Evolutionary conservation across 92 coral and sea anemone genomes (phyloP), one percentile per base, ranked within the genome.

Genomic region (Bergia puertoricense): DNA sequence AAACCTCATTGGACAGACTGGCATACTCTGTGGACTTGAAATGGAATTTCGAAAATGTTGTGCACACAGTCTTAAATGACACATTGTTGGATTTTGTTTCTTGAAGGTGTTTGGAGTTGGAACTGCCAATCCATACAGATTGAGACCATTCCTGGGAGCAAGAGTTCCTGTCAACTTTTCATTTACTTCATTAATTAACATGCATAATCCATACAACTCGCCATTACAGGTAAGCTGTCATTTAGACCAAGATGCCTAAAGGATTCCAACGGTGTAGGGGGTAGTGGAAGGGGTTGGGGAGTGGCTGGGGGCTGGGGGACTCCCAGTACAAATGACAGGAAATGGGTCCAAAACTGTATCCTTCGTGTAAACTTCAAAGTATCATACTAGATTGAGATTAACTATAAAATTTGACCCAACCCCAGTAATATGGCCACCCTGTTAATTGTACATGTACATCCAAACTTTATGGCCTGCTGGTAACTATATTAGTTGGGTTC

Each of bases 91-190:
- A 16, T 74, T 68, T 69, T 40, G 15, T 57, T 80, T 79, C 7
- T 83, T 86, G 39, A 77, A 97, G 99, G 99, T 97, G 85, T 96
- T 94, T 97, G 99, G 99, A 74, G 96, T 93, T 76, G 99, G 99
- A 42, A 85, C 93, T 78, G 93, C 98, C 50, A 97, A 97, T 89
- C 99, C 99, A 8, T 97, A 95, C 97, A 95, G 99, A 95, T 88
- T 97, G 85, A 93, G 99, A 67, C 99, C 99, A 44, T 97, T 95
- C 80, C 88, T 97, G 43, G 98, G 99, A 81, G 98, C 99, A 85
- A 92, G 96, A 92, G 94, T 97, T 37, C 97, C 99, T 36, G 91
- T 97, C 16, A 96, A 97, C 80, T 93, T 91, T 84, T 86, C 95
- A 66, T 97, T 97, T 92, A 91, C 99, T 57, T 90, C 99, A 9